Base-by-base conservation (phyloP, 2,888 invertebrate genomes). In the Pristionchus japonicus region DNA sequence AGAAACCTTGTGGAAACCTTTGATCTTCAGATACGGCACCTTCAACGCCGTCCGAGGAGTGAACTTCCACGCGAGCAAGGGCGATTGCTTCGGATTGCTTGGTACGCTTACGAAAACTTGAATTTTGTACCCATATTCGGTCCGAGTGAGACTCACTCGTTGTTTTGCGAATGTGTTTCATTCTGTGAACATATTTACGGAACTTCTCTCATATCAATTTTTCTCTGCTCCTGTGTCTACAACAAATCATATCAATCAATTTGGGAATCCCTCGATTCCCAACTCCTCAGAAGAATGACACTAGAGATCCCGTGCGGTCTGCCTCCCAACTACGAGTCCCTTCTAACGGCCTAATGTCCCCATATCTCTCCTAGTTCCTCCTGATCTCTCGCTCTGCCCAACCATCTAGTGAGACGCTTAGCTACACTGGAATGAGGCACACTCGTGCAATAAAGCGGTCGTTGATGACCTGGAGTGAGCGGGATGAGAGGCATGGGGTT, bases 31-130 rank as follows among this genome's bases (percentile, higher is more conserved):
- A 34, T 86, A 86, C 70, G 70, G 86, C 17, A 34, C 17, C 20
- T 70, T 86, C 70, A 43, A 86, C 47, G 86, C 86, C 4, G 86
- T 86, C 3, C 47, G 49, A 57, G 93, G 92, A 43, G 91, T 93
- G 87, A 91, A 90, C 52, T 93, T 93, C 91, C 92, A 92, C 74
- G 92, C 92, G 13, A 90, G 91, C 64, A 90, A 89, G 0, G 89
- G 90, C 20, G 91, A 92, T 74, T 93, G 93, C 86, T 93, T 93
- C 86, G 93, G 93, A 17, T 88, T 93, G 13, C 88, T 93, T 0
- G 93, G 90, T 77, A 49, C 20, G 40, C n/a, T n/a, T n/a, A n/a
- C n/a, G n/a, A n/a, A n/a, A n/a, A n/a, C n/a, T n/a, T n/a, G n/a
- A n/a, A n/a, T n/a, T n/a, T n/a, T n/a, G n/a, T n/a, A n/a, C n/a